Conservation (phyloP, 2,113 vertebrate species). For the Tetrax tetrax region DNA sequence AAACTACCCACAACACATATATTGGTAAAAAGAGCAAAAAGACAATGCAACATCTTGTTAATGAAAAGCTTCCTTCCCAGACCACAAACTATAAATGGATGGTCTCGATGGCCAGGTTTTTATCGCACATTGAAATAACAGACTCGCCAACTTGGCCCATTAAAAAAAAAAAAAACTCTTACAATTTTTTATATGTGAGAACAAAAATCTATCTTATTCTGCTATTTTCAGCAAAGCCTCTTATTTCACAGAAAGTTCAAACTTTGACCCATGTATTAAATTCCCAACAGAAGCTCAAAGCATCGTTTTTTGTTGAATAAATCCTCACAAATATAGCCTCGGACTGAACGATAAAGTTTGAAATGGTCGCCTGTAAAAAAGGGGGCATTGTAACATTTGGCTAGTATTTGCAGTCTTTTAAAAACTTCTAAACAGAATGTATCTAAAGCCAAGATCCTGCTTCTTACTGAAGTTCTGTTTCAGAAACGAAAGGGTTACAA, state of each 20-base stretch:
- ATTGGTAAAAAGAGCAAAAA: background rate
- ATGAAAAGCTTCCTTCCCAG: background rate
- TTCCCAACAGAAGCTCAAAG: constrained; percentile 5
- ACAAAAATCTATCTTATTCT: constrained; percentile 43
- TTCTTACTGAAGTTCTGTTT: background rate
- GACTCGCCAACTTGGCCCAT: background rate
- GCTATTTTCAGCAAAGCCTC: constrained; percentile 50
- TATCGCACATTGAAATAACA: constrained; percentile 23
- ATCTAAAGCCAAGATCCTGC: background rate
- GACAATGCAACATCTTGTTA: background rate
- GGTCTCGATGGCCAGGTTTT: background rate
- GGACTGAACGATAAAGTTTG: constrained; percentile 39
- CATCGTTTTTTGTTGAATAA: constrained; percentile 62
- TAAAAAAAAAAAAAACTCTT: background rate
- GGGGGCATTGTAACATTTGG: constrained; percentile 2
- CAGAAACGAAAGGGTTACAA: background rate
- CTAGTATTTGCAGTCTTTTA: constrained; percentile 3
- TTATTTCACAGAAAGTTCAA: constrained; percentile 56
- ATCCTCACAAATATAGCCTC: constrained; percentile 38
- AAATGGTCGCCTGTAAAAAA: constrained; percentile 31
- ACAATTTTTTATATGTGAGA: background rate
- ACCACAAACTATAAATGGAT: background rate
- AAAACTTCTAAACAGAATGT: background rate
- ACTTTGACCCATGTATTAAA: constrained; percentile 57
- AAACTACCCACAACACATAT: background rate